Evolutionary conservation across 2,797 vertebrate genomes (phyloP).

Genomic region (Malurus splendens): DNA sequence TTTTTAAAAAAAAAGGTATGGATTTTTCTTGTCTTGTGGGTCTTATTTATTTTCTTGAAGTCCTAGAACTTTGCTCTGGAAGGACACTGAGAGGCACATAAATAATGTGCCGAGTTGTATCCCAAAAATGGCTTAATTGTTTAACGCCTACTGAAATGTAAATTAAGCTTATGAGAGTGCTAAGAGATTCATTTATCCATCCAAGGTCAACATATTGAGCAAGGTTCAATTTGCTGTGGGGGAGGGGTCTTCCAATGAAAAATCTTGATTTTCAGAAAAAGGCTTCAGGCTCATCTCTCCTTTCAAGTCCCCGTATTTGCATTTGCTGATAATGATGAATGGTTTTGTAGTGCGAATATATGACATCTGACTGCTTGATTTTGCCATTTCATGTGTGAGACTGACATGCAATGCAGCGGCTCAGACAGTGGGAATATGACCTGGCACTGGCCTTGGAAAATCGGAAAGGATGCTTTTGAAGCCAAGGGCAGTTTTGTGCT

Average conservation of each 20-base stretch:
- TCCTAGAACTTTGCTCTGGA: neutral
- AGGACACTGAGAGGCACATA: neutral
- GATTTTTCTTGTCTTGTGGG: neutral
- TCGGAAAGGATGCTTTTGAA: neutral
- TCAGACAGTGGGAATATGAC: neutral
- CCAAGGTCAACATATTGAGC: constrained; percentile 15
- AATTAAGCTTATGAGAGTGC: neutral
- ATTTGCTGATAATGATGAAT: neutral
- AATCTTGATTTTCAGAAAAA: neutral
- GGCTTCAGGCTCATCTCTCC: neutral
- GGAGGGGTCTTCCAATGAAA: neutral
- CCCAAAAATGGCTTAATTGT: neutral
- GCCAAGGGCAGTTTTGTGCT: neutral
- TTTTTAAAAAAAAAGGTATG: fast-evolving
- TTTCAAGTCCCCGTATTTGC: neutral
- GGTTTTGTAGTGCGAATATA: neutral
- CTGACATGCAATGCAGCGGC: neutral
- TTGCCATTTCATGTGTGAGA: neutral
- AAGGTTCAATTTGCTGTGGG: neutral
- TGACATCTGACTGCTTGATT: constrained; percentile 5
- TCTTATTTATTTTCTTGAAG: neutral
- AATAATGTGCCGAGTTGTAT: neutral
- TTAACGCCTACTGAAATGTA: constrained; percentile 24
- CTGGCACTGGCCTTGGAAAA: neutral
- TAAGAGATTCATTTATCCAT: neutral